Conservation (phyloP, 2,113 vertebrate species). For the Gasterosteus nipponicus region DNA sequence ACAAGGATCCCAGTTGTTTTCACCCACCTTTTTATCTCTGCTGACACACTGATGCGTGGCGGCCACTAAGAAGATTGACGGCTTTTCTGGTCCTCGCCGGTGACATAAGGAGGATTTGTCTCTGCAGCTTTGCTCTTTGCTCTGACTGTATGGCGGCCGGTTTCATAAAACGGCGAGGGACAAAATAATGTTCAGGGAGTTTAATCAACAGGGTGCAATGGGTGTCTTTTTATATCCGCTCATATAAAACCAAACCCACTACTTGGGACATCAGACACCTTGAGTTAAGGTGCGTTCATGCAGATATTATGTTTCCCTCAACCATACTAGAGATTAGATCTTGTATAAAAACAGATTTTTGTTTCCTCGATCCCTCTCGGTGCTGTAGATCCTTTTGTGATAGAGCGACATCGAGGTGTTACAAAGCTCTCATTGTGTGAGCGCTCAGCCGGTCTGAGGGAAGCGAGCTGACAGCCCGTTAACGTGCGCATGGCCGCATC, state of each 20-base stretch:
- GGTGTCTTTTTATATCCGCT: background rate
- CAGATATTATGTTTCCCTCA: background rate
- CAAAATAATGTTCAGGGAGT: constrained; percentile 9
- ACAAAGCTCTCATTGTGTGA: constrained; percentile 69
- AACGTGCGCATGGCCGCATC: constrained; percentile 18
- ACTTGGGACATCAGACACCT: background rate
- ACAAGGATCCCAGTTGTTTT: constrained; percentile 2
- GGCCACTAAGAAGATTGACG: constrained; percentile 74
- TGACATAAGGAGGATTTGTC: constrained; percentile 77
- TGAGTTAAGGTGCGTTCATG: background rate
- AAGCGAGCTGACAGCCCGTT: constrained; percentile 21
- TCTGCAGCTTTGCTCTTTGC: constrained; percentile 50
- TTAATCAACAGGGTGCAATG: constrained; percentile 12
- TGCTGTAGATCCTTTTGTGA: constrained; percentile 21
- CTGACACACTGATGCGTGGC: constrained; percentile 28
- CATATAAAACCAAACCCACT: background rate
- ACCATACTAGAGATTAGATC: background rate
- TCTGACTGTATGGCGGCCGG: constrained; percentile 3
- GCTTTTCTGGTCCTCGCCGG: constrained; percentile 62
- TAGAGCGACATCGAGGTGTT: background rate
- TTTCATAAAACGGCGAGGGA: constrained; percentile 37
- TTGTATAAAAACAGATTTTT: background rate
- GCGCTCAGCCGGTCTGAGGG: background rate
- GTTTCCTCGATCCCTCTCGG: background rate
- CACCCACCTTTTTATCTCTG: constrained; percentile 7